Conservation (phyloP, 2,888 invertebrate genomes). For the Agrenia bidenticulata region DNA sequence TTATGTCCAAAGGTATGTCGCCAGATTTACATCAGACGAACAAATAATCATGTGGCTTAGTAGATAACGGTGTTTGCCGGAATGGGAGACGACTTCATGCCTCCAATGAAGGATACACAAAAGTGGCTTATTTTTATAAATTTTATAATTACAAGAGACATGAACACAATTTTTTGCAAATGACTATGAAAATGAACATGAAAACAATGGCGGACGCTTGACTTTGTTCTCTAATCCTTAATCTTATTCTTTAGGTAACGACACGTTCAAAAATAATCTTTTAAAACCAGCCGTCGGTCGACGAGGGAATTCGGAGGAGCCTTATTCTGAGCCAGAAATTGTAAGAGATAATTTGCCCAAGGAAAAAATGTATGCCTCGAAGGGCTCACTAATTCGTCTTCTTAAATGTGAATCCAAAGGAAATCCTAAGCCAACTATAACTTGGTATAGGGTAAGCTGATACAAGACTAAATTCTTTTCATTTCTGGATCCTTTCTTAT, state of each 20-base stretch:
- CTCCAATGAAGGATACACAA: background rate
- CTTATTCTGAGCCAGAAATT: conserved; percentile 43
- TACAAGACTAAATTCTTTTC: too few relatives aligned
- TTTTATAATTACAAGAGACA: background rate
- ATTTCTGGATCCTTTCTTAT: too few relatives aligned
- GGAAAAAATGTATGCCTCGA: conserved; percentile 5
- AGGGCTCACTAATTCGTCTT: conserved; percentile 11
- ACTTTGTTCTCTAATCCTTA: too few relatives aligned
- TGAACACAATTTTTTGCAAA: background rate
- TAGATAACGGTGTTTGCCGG: background rate
- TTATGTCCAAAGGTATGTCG: too few relatives aligned
- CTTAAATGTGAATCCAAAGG: conserved; percentile 50
- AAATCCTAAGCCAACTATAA: conserved; percentile 47
- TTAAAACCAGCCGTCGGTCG: conserved; percentile 34
- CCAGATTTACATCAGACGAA: too few relatives aligned
- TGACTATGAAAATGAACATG: background rate
- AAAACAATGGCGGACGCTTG: too few relatives aligned
- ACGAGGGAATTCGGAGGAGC: conserved; percentile 20
- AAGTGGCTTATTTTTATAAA: too few relatives aligned
- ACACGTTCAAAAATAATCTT: conserved; percentile 13
- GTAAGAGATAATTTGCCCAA: conserved; percentile 27
- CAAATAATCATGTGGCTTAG: background rate
- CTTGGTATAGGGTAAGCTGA: conserved; percentile 45
- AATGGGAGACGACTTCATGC: too few relatives aligned
- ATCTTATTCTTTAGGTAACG: background rate